Evolutionary conservation across 1,140 invertebrate species (phyloP), one percentile per base, ranked within the genome.

Genomic region (Drosophila teissieri): DNA sequence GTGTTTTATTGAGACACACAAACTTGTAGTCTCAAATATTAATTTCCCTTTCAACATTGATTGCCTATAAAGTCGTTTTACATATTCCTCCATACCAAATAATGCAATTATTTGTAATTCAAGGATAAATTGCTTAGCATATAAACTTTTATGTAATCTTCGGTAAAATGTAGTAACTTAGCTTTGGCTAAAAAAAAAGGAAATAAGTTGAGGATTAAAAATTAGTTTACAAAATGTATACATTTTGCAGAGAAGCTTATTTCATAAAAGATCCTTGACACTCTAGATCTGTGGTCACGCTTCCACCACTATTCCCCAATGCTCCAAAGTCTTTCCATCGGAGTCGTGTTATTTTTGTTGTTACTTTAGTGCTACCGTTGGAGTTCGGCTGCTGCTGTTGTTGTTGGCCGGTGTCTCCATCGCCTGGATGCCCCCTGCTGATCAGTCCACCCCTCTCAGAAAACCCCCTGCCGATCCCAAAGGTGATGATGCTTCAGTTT

Each of bases 341-440:
- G 64, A 82, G 72, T 86, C 83, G 83, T 86, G 83, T 86, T 86
- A 79, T 79, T 86, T 79, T 86, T 88, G 74, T 86, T 86, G 83
- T 86, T 86, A 88, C 82, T 88, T 86, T 77, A 83, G 70, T 86
- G 83, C 83, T 86, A 86, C 83, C 80, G 83, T 86, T 86, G 82
- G 56, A 57, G 69, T 77, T 60, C 54, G 54, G 39, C 24, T 42
- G 57, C 46, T 73, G 42, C 27, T 57, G 51, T 76, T 75, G 69
- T 37, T 40, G 83, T 55, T 86, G 82, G 40, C 22, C 69, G 40
- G 54, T 27, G 61, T 63, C 58, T 56, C 34, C 55, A 46, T 36
- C 19, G 61, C 45, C 54, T 55, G 62, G 65, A 67, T 69, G 49
- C 65, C 63, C 48, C 62, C 63, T 69, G 65, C 65, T 69, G 65